These are phyloP conservation scores for Sterna hirundo DNA, from an alignment of 2,113 vertebrate species.

Conservation along the genomic window DNA sequence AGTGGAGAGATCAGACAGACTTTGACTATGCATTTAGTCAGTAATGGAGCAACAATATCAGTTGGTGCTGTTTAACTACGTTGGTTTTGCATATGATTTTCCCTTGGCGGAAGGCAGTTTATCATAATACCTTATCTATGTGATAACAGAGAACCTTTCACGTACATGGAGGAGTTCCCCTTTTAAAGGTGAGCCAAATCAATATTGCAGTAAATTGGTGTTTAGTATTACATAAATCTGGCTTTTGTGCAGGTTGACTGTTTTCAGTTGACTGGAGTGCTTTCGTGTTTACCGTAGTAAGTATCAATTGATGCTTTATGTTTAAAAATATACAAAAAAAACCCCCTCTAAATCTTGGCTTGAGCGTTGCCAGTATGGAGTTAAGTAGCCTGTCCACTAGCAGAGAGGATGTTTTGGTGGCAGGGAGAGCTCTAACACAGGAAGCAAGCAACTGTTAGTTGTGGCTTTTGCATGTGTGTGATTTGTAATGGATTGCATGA, in stretches of 20 bases:
- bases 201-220: neutral
- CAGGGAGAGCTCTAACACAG: neutral
- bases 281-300: neutral
- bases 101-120: neutral
- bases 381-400: neutral
- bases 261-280: neutral
- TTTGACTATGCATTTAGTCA: neutral
- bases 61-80: neutral
- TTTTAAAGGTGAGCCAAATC: neutral
- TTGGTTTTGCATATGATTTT: neutral
- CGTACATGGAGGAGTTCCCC: neutral
- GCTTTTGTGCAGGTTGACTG: neutral
- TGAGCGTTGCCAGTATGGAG: neutral
- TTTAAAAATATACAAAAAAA: neutral
- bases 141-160: neutral
- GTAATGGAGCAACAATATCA: neutral
- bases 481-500: neutral
- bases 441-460: neutral
- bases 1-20: neutral
- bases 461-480: neutral
- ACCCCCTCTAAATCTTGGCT: accelerated
- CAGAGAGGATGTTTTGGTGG: neutral
- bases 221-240: neutral
- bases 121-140: neutral
- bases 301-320: accelerated